Percentiles rank a stretch among this genome's conserved stretches.
These are phyloP conservation scores for Linurgus olivaceus DNA, from an alignment of 2,797 vertebrate genomes.

Conservation along the genomic window DNA sequence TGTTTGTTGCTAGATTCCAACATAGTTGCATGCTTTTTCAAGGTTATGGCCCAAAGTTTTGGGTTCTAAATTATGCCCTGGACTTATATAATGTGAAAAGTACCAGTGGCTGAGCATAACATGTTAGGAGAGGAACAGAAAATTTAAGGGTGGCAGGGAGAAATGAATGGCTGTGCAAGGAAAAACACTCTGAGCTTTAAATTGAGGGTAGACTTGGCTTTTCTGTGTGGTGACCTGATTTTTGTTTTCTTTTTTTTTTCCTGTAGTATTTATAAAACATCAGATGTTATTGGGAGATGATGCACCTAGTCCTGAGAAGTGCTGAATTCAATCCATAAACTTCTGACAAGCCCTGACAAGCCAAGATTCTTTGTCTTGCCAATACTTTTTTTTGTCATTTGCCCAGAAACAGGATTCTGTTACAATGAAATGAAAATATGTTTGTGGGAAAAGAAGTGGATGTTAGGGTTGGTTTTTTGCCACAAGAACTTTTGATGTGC, in stretches of 20 bases:
- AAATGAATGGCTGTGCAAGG: not conserved
- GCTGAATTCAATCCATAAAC: not conserved
- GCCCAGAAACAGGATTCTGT: not conserved
- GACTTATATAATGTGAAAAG: not conserved
- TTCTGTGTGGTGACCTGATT: not conserved
- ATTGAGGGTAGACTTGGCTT: not conserved
- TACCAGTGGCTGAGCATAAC: not conserved
- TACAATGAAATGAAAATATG: not conserved
- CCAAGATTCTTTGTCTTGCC: not conserved
- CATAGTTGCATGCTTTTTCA: not conserved
- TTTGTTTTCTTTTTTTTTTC: not conserved
- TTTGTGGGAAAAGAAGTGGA: not conserved
- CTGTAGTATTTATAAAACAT: not conserved
- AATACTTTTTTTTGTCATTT: not conserved
- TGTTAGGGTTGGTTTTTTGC: not conserved
- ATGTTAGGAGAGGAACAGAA: not conserved
- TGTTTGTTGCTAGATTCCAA: not conserved
- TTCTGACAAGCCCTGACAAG: not conserved
- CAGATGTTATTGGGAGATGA: not conserved
- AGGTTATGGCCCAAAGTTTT: not conserved
- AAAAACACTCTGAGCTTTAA: not conserved
- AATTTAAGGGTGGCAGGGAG: rapidly evolving
- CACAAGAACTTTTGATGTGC: not conserved
- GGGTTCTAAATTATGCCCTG: not conserved
- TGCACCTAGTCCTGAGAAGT: not conserved